These are phyloP conservation scores for Myathropa florea DNA, from an alignment of 2,888 invertebrate species.

Conservation along the genomic window DNA sequence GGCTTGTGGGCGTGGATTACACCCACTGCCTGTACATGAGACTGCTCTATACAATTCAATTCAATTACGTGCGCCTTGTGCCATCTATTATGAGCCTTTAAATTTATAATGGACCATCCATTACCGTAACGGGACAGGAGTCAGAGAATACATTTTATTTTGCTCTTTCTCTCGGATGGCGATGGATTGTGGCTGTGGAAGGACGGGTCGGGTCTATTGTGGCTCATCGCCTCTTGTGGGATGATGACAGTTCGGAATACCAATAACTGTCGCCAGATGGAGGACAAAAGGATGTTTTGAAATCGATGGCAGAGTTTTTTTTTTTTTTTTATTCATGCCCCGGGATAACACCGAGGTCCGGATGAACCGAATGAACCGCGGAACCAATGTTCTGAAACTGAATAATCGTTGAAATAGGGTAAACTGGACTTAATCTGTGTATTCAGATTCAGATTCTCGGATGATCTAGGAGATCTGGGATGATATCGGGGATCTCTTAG, in stretches of 20 bases:
- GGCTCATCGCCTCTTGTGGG: not conserved
- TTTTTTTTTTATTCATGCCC: too few species aligned
- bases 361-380: too few species aligned
- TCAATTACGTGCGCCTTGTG: conserved; percentile 8
- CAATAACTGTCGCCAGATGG: conserved; percentile 5
- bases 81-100: conserved; percentile 12
- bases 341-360: too few species aligned
- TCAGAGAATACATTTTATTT: conserved; percentile 17
- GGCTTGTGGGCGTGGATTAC: not conserved
- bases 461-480: too few species aligned
- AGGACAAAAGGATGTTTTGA: not conserved
- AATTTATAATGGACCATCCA: conserved; percentile 51
- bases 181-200: conserved; percentile 3
- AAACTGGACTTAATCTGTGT: too few species aligned
- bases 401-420: too few species aligned
- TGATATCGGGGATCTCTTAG: too few species aligned
- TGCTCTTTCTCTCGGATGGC: not conserved
- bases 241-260: conserved; percentile 16
- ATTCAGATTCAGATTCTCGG: too few species aligned
- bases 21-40: not conserved
- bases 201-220: not conserved
- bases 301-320: not conserved
- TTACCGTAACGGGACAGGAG: conserved; percentile 13
- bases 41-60: not conserved
- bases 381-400: too few species aligned